Percentiles rank a stretch among this genome's conserved stretches.
phyloP scores from a whole-genome alignment of 2,888 invertebrate genomes.

The Formica aserva region DNA sequence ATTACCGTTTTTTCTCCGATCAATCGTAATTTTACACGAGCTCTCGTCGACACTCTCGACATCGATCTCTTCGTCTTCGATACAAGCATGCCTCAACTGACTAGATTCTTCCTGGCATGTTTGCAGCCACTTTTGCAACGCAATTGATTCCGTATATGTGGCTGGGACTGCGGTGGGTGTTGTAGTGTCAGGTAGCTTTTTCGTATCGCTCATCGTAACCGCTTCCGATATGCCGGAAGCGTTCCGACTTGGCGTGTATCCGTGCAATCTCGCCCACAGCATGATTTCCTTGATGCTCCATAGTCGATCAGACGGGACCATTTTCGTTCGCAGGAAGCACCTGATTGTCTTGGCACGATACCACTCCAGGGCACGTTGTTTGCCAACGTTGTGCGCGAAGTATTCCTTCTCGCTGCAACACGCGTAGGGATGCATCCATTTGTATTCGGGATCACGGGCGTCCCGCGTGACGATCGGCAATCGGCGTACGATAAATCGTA shows the following conservation, averaged over 20 bases:
- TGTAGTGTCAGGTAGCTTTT: constrained; percentile 63
- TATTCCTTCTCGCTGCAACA: constrained; percentile 88
- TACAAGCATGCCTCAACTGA: constrained; percentile 51
- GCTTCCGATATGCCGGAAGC: constrained; percentile 25
- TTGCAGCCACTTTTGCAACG: constrained; percentile 80
- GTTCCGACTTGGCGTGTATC: constrained; percentile 87
- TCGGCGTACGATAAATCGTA: constrained; percentile 86
- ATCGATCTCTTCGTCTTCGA: constrained; percentile 66
- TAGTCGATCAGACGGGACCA: constrained; percentile 76
- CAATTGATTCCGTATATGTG: constrained; percentile 78
- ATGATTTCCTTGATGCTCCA: constrained; percentile 91
- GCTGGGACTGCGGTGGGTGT: constrained; percentile 21
- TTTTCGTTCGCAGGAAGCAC: constrained; percentile 74
- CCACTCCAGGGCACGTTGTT: constrained; percentile 92
- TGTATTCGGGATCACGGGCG: constrained; percentile 87
- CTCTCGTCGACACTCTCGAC: constrained; percentile 50
- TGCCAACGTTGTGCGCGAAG: constrained; percentile 89
- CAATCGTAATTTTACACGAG: background rate
- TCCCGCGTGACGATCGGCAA: constrained; percentile 88
- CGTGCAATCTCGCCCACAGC: constrained; percentile 89
- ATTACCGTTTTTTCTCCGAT: constrained; percentile 11
- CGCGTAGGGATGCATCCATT: constrained; percentile 90
- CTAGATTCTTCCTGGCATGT: constrained; percentile 62
- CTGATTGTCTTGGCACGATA: constrained; percentile 87
- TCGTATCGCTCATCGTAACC: constrained; percentile 53